Conservation (phyloP, 2,797 vertebrate species). For the Catamblyrhynchus diadema region DNA sequence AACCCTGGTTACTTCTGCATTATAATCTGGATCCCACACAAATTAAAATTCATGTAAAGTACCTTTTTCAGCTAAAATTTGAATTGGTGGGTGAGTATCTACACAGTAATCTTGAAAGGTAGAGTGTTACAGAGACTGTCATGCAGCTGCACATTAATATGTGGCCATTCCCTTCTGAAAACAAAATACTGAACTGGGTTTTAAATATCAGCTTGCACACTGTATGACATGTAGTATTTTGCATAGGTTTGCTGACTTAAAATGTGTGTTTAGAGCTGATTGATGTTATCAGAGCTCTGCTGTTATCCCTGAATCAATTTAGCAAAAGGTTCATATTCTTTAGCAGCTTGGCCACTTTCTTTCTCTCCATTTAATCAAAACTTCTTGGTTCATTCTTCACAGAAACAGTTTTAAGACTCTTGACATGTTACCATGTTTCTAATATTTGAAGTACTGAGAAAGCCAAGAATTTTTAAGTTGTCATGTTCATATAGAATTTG, state of each 20-base stretch:
- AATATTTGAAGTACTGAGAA: neutral
- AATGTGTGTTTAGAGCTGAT: neutral
- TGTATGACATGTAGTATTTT: neutral
- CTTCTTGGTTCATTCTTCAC: neutral
- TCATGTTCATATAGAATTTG: neutral
- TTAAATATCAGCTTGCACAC: neutral
- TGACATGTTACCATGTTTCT: neutral
- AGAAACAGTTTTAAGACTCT: neutral
- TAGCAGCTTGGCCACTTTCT: neutral
- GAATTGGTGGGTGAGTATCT: neutral
- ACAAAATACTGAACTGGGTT: neutral
- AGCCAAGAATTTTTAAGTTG: neutral
- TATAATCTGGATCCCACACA: neutral
- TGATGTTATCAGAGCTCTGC: neutral
- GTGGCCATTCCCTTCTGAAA: neutral
- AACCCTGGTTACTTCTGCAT: neutral
- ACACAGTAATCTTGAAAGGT: neutral
- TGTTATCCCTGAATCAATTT: neutral
- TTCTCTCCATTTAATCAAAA: neutral
- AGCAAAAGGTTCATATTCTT: neutral
- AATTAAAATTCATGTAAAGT: neutral
- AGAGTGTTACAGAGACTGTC: neutral
- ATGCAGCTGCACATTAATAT: neutral
- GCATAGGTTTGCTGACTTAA: neutral
- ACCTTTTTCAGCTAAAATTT: neutral